A percentile compares a stretch with the other conserved stretches of the same genome.
Evolutionary conservation across 2,113 vertebrate species (phyloP).

Genomic region (Vulpes ferrilata): DNA sequence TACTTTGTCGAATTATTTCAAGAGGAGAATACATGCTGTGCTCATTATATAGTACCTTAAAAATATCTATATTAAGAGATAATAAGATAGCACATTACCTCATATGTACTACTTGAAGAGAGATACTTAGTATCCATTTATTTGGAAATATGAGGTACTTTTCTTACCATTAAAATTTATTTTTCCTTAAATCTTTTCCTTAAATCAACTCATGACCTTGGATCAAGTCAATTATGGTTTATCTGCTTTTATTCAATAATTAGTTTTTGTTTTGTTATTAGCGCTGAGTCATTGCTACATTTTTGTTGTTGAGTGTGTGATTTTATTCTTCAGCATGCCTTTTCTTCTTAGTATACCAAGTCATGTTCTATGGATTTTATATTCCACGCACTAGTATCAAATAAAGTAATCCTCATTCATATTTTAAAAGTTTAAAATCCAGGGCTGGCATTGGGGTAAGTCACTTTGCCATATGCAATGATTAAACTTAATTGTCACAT

Average conservation of each 20-base stretch:
- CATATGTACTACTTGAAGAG: not conserved
- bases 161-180: not conserved
- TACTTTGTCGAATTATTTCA: conserved; percentile 19
- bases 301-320: not conserved
- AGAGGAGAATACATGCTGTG: not conserved
- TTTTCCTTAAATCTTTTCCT: not conserved
- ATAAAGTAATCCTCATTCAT: not conserved
- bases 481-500: not conserved
- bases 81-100: not conserved
- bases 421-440: not conserved
- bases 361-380: not conserved
- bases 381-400: not conserved
- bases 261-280: conserved; percentile 13
- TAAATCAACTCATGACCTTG: not conserved
- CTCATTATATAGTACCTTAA: not conserved
- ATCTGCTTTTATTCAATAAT: not conserved
- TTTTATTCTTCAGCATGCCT: not conserved
- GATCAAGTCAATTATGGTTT: not conserved
- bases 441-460: not conserved
- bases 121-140: not conserved
- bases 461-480: not conserved
- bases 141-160: conserved; percentile 11
- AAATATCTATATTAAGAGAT: not conserved
- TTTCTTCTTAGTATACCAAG: not conserved
- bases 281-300: not conserved